Evolutionary conservation across 2,888 invertebrate genomes (phyloP).

Genomic region (Synergus umbraculus): DNA sequence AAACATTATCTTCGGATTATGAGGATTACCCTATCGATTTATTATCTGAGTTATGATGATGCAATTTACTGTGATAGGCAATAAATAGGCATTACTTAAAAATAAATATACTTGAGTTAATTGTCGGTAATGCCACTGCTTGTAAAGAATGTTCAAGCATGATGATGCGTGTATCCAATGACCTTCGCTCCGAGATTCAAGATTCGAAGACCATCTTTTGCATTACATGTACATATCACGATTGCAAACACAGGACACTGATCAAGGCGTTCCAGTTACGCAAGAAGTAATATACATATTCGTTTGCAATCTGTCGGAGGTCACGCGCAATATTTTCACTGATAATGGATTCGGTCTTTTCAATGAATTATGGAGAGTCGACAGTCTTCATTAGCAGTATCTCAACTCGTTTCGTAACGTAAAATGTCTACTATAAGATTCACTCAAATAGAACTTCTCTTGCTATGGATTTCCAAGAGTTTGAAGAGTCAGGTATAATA

Average conservation of each 20-base stretch:
- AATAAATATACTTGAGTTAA: background rate
- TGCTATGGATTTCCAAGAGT: background rate
- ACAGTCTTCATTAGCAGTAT: slow-evolving; percentile 26
- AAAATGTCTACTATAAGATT: background rate
- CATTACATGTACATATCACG: slow-evolving; percentile 18
- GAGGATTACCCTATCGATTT: slow-evolving; percentile 28
- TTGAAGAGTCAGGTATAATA: too few species aligned
- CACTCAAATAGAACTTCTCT: background rate
- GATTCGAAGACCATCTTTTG: slow-evolving; percentile 19
- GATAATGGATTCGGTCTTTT: slow-evolving; percentile 26
- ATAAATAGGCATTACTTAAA: slow-evolving; percentile 6
- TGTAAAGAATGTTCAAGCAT: slow-evolving; percentile 8
- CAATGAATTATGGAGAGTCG: slow-evolving; percentile 20
- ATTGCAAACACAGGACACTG: slow-evolving; percentile 28
- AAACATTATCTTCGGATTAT: slow-evolving; percentile 27
- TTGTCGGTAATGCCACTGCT: background rate
- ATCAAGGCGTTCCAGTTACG: slow-evolving; percentile 35
- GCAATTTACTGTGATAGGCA: background rate
- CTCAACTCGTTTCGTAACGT: slow-evolving; percentile 9
- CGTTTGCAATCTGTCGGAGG: slow-evolving; percentile 24
- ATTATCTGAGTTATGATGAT: background rate
- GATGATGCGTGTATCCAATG: slow-evolving; percentile 12
- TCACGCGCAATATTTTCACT: slow-evolving; percentile 30
- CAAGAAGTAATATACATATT: slow-evolving; percentile 23
- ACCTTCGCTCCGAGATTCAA: slow-evolving; percentile 7